Percentiles rank a stretch among this genome's conserved stretches.
Evolutionary conservation across 2,113 vertebrate species (phyloP).

Genomic region (Numida meleagris): DNA sequence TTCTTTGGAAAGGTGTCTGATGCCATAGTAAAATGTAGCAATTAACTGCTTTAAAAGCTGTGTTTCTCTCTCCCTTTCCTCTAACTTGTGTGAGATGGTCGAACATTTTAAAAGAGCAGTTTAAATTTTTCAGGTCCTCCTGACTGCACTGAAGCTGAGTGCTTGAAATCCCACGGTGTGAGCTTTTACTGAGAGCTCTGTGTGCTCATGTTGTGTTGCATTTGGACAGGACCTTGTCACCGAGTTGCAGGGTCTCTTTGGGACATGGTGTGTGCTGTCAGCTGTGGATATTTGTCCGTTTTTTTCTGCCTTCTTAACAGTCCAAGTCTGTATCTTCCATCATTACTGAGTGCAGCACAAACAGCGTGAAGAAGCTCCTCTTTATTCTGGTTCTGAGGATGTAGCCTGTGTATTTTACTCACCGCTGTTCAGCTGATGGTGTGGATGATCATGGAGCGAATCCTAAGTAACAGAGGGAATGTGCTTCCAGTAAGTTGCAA

Average conservation of each 20-base stretch:
- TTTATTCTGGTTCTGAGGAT: neutral
- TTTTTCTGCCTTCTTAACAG: neutral
- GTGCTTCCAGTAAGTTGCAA: neutral
- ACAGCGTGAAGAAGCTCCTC: neutral
- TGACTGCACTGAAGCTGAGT: neutral
- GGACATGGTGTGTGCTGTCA: neutral
- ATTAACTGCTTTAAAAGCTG: neutral
- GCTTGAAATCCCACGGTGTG: neutral
- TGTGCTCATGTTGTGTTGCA: neutral
- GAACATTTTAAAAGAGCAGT: neutral
- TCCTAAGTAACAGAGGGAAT: neutral
- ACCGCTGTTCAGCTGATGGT: neutral
- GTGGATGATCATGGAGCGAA: neutral
- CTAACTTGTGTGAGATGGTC: neutral
- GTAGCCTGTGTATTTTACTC: neutral
- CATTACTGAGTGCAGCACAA: neutral
- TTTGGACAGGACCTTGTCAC: neutral
- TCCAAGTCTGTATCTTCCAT: neutral
- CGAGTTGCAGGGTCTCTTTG: neutral
- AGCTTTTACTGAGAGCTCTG: neutral
- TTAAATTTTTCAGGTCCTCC: slow-evolving; percentile 5
- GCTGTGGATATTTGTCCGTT: neutral
- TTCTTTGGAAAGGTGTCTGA: neutral
- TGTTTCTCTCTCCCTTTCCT: neutral
- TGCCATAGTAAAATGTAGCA: neutral